Evolutionary conservation across 2,888 invertebrate species (phyloP), one percentile per base, ranked within the genome.

Genomic region (Sipunculus nudus): DNA sequence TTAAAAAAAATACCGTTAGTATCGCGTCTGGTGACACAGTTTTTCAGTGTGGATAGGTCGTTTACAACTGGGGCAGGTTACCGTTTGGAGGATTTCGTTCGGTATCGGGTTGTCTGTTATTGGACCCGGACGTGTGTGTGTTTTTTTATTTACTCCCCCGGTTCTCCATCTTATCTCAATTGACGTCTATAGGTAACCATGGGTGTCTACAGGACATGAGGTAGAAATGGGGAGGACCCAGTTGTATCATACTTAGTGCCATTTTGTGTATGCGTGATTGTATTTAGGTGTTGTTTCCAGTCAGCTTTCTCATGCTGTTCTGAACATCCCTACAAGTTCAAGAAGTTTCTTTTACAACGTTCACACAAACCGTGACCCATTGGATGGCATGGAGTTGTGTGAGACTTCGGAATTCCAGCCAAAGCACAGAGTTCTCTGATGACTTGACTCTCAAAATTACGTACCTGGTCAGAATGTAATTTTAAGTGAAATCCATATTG

Each of bases 381-480:
- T 6, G 63, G 57, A 38, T 66, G 66, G 46, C 57, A 66, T 5
- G 61, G 60, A 2, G 60, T 63, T 8, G 63, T 66, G 8, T 41
- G 23, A 5, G 41, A 35, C 40, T 66, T 66, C 29, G 29, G 43
- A 1, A 66, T 58, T 1, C 35, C 39, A 25, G 41, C 21, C 1
- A 63, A 3, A 3, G 13, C 10, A 35, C 66, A 63, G 1, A 66
- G 43, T 32, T 66, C 48, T 16, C 28, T 53, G 16, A 63, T 57
- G 3, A 63, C 32, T n/a, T 50, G 39, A 6, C 40, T 43, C 32
- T 63, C 63, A 41, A 66, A 63, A 38, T 63, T 57, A 8, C 50
- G 29, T 10, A 63, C 62, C 48, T 65, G 65, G 31, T 65, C 63
- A 2, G 53, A 47, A 32, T 63, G 59, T 2, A 65, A 13, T n/a